These are phyloP conservation scores for Anser brachyrhynchus DNA, from an alignment of 2,113 vertebrate species.

Conservation along the genomic window DNA sequence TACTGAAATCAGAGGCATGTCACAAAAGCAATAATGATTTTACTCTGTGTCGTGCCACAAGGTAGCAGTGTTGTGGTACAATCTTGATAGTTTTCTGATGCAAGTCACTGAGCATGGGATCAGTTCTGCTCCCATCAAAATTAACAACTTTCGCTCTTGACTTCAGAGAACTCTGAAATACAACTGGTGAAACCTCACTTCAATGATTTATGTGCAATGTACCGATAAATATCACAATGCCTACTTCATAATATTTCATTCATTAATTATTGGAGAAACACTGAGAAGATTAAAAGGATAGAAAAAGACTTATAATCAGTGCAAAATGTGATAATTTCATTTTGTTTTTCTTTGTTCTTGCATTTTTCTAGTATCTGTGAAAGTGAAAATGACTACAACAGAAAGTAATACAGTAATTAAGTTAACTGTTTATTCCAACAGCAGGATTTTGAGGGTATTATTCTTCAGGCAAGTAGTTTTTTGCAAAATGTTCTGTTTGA, in stretches of 20 bases:
- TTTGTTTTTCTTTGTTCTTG: background rate
- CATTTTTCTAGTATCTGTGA: background rate
- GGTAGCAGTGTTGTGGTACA: slow-evolving; percentile 65
- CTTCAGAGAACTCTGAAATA: background rate
- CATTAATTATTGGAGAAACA: background rate
- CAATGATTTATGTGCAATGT: background rate
- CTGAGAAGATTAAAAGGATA: background rate
- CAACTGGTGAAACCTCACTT: background rate
- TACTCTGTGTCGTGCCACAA: slow-evolving; percentile 44
- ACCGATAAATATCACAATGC: background rate
- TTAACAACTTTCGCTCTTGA: background rate
- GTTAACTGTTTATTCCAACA: background rate
- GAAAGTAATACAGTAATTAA: background rate
- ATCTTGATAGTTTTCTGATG: slow-evolving; percentile 31
- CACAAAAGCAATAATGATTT: slow-evolving; percentile 15
- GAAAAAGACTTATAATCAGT: background rate
- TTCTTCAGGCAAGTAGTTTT: slow-evolving; percentile 6
- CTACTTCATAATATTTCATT: background rate
- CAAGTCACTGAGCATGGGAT: background rate
- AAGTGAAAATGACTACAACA: background rate
- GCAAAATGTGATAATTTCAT: background rate
- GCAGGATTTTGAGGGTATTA: background rate
- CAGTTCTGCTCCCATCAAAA: slow-evolving; percentile 10
- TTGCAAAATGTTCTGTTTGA: background rate
- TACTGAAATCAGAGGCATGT: background rate